These are phyloP conservation scores for Phaenicophaeus curvirostris DNA, from an alignment of 2,797 vertebrate genomes.

Conservation along the genomic window DNA sequence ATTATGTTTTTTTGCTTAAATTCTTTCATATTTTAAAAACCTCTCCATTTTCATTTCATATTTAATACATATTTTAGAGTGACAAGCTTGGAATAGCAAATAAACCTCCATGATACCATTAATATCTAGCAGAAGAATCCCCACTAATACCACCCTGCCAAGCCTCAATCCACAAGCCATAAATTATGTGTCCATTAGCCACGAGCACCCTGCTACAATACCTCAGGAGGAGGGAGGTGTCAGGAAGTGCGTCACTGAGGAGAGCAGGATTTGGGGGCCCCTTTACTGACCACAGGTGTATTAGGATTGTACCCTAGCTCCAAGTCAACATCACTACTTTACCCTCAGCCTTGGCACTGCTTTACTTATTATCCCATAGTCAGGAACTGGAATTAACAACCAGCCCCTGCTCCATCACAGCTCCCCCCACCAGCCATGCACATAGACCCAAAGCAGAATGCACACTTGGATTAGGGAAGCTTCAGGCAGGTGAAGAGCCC, in stretches of 20 bases:
- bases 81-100: not conserved
- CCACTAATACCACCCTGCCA: not conserved
- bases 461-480: not conserved
- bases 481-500: not conserved
- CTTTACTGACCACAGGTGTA: accelerated
- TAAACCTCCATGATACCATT: not conserved
- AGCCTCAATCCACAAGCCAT: not conserved
- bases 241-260: accelerated
- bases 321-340: accelerated
- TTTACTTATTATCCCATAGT: accelerated
- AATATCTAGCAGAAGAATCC: not conserved
- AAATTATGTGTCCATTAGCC: not conserved
- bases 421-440: not conserved
- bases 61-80: not conserved
- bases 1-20: not conserved
- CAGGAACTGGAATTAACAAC: not conserved
- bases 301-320: not conserved
- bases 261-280: not conserved
- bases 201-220: accelerated
- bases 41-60: not conserved
- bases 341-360: not conserved
- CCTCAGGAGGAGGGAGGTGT: not conserved
- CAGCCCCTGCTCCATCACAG: not conserved
- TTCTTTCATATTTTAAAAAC: not conserved
- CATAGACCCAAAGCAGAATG: accelerated